Evolutionary conservation across 2,888 invertebrate genomes (phyloP).

Genomic region (Mamestra brassicae): DNA sequence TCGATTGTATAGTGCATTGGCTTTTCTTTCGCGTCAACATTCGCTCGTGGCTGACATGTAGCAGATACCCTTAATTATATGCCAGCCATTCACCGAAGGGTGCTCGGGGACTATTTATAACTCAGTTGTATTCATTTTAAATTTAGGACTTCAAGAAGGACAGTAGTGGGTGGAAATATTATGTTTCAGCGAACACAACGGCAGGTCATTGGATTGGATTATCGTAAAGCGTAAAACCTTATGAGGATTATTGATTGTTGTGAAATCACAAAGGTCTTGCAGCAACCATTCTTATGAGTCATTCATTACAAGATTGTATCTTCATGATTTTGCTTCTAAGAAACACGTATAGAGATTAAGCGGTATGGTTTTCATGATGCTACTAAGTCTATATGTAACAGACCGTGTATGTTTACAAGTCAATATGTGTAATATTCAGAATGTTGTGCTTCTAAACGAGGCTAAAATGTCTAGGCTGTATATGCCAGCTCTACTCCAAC

Average conservation of each 20-base stretch:
- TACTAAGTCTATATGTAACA: too few relatives aligned
- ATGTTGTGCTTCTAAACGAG: not conserved
- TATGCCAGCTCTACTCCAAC: too few relatives aligned
- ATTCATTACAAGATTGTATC: not conserved
- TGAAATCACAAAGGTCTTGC: not conserved
- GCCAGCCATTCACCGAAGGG: conserved; percentile 34
- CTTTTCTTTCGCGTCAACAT: conserved; percentile 38
- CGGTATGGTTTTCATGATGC: too few relatives aligned
- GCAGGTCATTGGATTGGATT: not conserved
- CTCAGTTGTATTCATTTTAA: not conserved
- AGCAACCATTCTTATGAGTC: not conserved
- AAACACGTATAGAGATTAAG: too few relatives aligned
- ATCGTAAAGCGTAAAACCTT: too few relatives aligned
- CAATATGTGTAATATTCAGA: not conserved
- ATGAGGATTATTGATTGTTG: too few relatives aligned
- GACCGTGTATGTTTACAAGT: too few relatives aligned
- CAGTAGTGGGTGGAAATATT: not conserved
- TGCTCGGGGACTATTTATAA: conserved; percentile 17
- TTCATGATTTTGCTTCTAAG: not conserved
- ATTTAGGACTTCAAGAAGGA: not conserved
- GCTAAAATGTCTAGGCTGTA: too few relatives aligned
- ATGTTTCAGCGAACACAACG: not conserved
- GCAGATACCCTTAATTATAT: conserved; percentile 42
- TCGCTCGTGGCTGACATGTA: conserved; percentile 9
- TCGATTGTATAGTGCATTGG: conserved; percentile 45